Base-by-base conservation (phyloP, 2,888 invertebrate genomes). In the Steinernema carpocapsae region DNA sequence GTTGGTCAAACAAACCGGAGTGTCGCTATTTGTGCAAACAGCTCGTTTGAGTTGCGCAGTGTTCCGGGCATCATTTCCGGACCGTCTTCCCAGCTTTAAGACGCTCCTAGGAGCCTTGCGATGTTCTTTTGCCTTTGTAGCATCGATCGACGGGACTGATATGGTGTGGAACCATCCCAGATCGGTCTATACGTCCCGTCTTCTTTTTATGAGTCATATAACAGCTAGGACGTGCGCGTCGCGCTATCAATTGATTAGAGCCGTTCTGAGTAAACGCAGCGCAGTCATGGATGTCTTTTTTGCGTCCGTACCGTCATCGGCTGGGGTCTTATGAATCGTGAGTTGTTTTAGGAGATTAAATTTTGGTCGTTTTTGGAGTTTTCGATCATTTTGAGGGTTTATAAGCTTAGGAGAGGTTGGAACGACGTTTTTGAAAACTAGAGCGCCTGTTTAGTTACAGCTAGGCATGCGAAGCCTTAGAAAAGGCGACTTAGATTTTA, bases 21-120 rank as follows among this genome's bases (percentile, higher is more conserved):
- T 64, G 64, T 64, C 64, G 64, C 32, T 64, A 64, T 64, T 64
- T 64, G 64, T 64, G 64, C 64, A 64, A 64, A 64, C 64, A 64
- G 32, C 64, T 26, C 56, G 14, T 19, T 56, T 64, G 48, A n/a
- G 48, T 48, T 48, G 48, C 17, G 48, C 48, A 48, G 17, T 19
- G 48, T 64, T 64, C 64, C 64, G 64, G 64, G 32, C 32, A 17
- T n/a, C 29, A 32, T 64, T 64, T 32, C 22, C 17, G 48, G 52
- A 52, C 52, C 12, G 52, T 52, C 24, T 52, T 10, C 52, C 48
- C n/a, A 10, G 10, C 10, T 48, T 17, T n/a, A n/a, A n/a, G n/a
- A n/a, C n/a, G n/a, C n/a, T n/a, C n/a, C 19, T 48, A 48, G 48
- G n/a, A n/a, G n/a, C n/a, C 48, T 48, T 4, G 48, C 17, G 48